Base-by-base conservation (phyloP, 2,797 vertebrate species). In the Tiaroga cobitis region DNA sequence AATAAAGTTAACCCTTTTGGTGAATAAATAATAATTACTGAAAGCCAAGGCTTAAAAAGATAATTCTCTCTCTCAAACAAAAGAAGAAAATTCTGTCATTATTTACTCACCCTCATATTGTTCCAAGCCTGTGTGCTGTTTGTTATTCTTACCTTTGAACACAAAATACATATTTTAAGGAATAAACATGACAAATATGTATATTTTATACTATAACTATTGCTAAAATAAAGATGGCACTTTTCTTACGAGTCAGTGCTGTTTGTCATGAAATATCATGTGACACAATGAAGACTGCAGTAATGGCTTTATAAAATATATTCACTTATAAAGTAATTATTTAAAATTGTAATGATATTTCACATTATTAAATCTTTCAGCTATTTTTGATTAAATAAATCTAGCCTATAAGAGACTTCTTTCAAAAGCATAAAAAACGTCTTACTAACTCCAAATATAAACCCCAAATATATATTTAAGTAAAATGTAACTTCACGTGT, bases 1-100 rank as follows among this genome's bases (percentile, higher is more conserved):
- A 95, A 96, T 96, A 95, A 95, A 94, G 93, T 95, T 94, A 94
- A 95, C 93, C 94, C 93, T 95, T 94, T 93, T 93, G 93, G 92
- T 94, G 93, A 70, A 84, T 81, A 5, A 63, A 51, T 76, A 63
- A 51, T 76, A 13, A 67, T 75, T 37, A 19, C 59, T 37, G 18
- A 26, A 49, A 51, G 43, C 32, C 29, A 67, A 65, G 29, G 29
- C 43, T 26, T 34, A 49, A 29, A 79, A 37, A 32, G 1, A 49
- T 51, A 13, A 18, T 32, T 74, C 9, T 7, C 10, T 11, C 61
- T 56, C 21, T 54, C 7, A 7, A 51, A 21, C 16, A 54, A 8
- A 54, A 16, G 5, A 49, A 49, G 4, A 18, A 49, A 6, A 49
- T 49, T 16, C 26, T 7, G 19, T 8, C 29, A 54, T 37, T 51